Base-by-base conservation (phyloP, 2,797 vertebrate species). In the Gymnothorax reevesii region DNA sequence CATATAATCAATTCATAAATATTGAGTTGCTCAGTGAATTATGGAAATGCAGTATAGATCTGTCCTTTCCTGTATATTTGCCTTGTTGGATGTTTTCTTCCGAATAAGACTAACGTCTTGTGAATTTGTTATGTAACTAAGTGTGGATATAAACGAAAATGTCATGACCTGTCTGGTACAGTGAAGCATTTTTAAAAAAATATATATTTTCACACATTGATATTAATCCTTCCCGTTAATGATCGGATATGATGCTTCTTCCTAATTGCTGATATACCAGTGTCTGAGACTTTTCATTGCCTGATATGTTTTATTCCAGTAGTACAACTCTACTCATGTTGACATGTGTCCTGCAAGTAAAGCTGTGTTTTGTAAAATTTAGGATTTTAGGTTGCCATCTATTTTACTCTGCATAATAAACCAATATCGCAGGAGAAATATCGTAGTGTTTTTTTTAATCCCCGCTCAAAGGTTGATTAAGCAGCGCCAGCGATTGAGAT, bases 131-230 rank as follows among this genome's bases (percentile, higher is more conserved):
- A 69, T 42, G 71, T 93, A 88, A 88, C 85, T 91, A 91, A 92
- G 90, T 89, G 73, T 54, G 89, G 83, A 90, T 22, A 75, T 13
- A 83, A 89, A 89, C 66, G 90, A 92, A 95, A 92, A 94, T 94
- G 92, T 94, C 91, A 94, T 93, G 93, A 95, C 86, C 93, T 94
- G 94, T 93, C 49, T 91, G 42, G 89, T 87, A 89, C 92, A 94
- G 93, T 91, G 92, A 95, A 86, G 91, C 93, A 91, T 95, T n/a
- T n/a, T n/a, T n/a, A n/a, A n/a, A n/a, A n/a, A n/a, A n/a, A n/a
- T n/a, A n/a, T 87, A 20, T 64, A 25, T n/a, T 84, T 62, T 33
- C 69, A 57, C 1, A 79, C 87, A 84, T 27, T 22, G 49, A 2
- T 79, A 79, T 22, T 54, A 15, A 52, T 52, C n/a, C 75, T 22